Evolutionary conservation across 2,797 vertebrate genomes (phyloP), one percentile per base, ranked within the genome.

Genomic region (Austrolebias charrua): DNA sequence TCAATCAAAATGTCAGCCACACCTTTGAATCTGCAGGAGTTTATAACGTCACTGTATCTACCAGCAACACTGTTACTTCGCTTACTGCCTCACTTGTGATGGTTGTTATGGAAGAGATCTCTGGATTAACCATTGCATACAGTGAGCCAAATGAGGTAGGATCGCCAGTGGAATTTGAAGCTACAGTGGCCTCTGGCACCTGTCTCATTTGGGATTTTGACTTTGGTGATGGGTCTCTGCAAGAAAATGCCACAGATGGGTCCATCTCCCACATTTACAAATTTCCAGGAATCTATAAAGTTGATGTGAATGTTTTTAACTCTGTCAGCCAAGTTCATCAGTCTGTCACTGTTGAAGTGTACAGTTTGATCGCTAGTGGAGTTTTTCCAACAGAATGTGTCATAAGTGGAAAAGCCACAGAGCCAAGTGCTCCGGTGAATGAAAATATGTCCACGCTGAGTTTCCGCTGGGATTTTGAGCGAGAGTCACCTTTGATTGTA

Each of bases 401-500:
- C 4, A 54, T 73, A 40, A 88, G 72, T 56, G 80, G 75, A 55
- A 65, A 69, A 40, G 70, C 78, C 8, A 59, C 66, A 4, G 49
- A 64, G 33, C 47, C 94, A 40, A 80, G 69, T 2, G 89, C 87
- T 28, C n/a, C 79, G 47, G 84, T 93, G 12, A 88, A 79, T 14
- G 88, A 89, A 10, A 86, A 87, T 19, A 6, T 65, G 62, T 75
- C 87, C 44, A 29, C 4, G 10, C 48, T 93, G 33, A 80, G 59
- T 24, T 93, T 93, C 67, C 75, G 72, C 19, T 94, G 94, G 94
- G 59, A 75, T 20, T 93, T 95, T 73, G 91, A 89, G 46, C 91
- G 93, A 49, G 84, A 76, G 9, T 88, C 76, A 10, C 71, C 80
- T 18, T 50, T 63, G 11, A 50, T 56, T 63, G 49, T 84, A 3